Evolutionary conservation across 2,888 invertebrate species (phyloP).

Genomic region (Acleris sparsana): DNA sequence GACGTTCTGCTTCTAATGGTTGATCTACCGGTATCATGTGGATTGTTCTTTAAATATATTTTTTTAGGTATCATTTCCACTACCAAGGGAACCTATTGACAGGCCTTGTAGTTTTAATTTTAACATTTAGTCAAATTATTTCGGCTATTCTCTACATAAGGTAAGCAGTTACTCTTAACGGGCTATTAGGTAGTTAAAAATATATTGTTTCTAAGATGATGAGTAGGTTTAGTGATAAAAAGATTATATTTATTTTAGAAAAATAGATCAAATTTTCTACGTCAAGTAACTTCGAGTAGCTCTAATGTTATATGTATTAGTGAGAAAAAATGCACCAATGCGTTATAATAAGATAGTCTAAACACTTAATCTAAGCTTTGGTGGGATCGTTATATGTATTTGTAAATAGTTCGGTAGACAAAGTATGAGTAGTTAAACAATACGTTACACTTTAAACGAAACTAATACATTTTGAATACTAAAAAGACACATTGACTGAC

Average conservation of each 20-base stretch:
- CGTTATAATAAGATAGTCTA: slow-evolving; percentile 59
- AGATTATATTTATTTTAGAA: slow-evolving; percentile 47
- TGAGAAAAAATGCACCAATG: slow-evolving; percentile 50
- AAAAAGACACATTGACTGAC: slow-evolving; percentile 28
- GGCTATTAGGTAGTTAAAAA: slow-evolving; percentile 22
- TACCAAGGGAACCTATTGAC: too few relatives aligned
- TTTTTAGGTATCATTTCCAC: too few relatives aligned
- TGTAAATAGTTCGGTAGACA: slow-evolving; percentile 68
- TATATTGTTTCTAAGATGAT: slow-evolving; percentile 33
- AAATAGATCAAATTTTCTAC: slow-evolving; percentile 56
- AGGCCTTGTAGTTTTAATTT: too few relatives aligned
- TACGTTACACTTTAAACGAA: slow-evolving; percentile 27
- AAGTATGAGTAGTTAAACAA: slow-evolving; percentile 34
- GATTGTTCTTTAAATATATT: too few relatives aligned
- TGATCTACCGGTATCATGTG: too few relatives aligned
- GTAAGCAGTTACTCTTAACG: neutral
- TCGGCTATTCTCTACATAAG: too few relatives aligned
- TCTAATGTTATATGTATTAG: slow-evolving; percentile 46
- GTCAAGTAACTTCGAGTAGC: slow-evolving; percentile 49
- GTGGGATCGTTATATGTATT: slow-evolving; percentile 76
- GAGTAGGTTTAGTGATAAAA: slow-evolving; percentile 25
- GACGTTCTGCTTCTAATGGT: too few relatives aligned
- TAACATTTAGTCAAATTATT: too few relatives aligned
- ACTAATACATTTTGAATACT: slow-evolving; percentile 26
- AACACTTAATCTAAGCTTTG: slow-evolving; percentile 80